Evolutionary conservation across 2,797 vertebrate genomes (phyloP).

Genomic region (Antrozous pallidus): DNA sequence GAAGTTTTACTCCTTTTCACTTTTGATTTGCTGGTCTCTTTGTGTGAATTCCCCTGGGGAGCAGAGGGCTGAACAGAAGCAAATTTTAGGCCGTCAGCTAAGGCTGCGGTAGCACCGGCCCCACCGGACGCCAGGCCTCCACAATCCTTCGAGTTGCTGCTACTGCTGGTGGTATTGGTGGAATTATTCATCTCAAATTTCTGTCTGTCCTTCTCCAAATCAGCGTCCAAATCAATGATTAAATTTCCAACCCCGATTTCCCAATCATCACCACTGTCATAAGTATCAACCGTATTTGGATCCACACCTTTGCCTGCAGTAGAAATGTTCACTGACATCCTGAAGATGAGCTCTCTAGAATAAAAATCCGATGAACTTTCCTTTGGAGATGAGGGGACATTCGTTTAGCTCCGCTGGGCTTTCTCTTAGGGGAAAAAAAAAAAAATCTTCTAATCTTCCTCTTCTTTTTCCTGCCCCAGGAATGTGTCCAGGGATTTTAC

Average conservation of each 20-base stretch:
- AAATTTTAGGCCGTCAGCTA: slow-evolving; percentile 90
- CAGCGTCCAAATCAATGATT: slow-evolving; percentile 95
- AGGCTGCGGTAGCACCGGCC: slow-evolving; percentile 86
- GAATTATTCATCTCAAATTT: slow-evolving; percentile 95
- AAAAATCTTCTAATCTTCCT: slow-evolving; percentile 78
- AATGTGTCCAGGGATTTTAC: slow-evolving; percentile 80
- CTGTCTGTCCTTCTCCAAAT: slow-evolving; percentile 95
- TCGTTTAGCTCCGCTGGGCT: slow-evolving; percentile 86
- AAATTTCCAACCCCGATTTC: slow-evolving; percentile 92
- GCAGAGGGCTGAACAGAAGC: slow-evolving; percentile 88
- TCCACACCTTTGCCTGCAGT: slow-evolving; percentile 89
- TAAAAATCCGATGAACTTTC: slow-evolving; percentile 89
- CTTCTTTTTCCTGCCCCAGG: slow-evolving; percentile 81
- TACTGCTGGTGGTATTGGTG: slow-evolving; percentile 80
- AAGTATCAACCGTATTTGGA: slow-evolving; percentile 88
- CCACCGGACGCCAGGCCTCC: slow-evolving; percentile 88
- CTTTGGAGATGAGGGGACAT: slow-evolving; percentile 89
- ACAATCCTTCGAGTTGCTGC: slow-evolving; percentile 87
- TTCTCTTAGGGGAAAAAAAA: slow-evolving; percentile 67
- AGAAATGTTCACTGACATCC: slow-evolving; percentile 92
- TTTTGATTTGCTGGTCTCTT: slow-evolving; percentile 94
- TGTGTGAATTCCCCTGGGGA: slow-evolving; percentile 91
- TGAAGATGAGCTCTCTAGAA: slow-evolving; percentile 88
- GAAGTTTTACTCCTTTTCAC: slow-evolving; percentile 92
- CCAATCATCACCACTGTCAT: slow-evolving; percentile 92